Evolutionary conservation across 2,888 invertebrate species (phyloP).

Genomic region (Thecophora atra): DNA sequence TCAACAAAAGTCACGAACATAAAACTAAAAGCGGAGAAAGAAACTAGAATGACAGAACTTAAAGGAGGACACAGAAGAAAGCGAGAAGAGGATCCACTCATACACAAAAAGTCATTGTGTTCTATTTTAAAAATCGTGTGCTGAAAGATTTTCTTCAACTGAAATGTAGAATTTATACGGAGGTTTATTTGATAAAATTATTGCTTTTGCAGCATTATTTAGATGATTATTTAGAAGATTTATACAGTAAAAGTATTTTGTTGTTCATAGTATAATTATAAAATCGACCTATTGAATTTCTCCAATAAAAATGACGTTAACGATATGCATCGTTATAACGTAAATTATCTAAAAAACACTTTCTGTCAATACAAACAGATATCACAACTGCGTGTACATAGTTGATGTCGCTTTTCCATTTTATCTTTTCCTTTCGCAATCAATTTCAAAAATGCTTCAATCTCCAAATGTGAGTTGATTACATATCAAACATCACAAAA

Average conservation of each 20-base stretch:
- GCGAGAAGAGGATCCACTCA: neutral
- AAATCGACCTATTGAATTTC: no score
- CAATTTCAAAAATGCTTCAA: neutral
- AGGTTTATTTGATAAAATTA: no score
- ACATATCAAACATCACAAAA: neutral
- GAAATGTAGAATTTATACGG: neutral
- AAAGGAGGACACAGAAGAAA: neutral
- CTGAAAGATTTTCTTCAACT: neutral
- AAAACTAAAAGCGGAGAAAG: neutral
- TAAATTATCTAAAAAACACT: no score
- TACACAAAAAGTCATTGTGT: neutral
- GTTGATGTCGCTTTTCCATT: neutral
- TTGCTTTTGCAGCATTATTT: no score
- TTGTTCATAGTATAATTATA: no score
- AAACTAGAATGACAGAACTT: constrained; percentile 16
- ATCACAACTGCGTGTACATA: no score
- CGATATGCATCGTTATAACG: no score
- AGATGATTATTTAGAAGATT: no score
- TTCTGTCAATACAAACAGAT: no score
- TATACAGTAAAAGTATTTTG: no score
- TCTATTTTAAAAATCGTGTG: neutral
- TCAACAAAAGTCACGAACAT: constrained; percentile 24
- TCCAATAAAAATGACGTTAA: no score
- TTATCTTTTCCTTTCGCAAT: constrained; percentile 11
- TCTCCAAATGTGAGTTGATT: neutral